Percentiles rank a stretch among this genome's conserved stretches.
Evolutionary conservation across 1,140 invertebrate genomes (phyloP).

Genomic region (Hesperophylax magnus): DNA sequence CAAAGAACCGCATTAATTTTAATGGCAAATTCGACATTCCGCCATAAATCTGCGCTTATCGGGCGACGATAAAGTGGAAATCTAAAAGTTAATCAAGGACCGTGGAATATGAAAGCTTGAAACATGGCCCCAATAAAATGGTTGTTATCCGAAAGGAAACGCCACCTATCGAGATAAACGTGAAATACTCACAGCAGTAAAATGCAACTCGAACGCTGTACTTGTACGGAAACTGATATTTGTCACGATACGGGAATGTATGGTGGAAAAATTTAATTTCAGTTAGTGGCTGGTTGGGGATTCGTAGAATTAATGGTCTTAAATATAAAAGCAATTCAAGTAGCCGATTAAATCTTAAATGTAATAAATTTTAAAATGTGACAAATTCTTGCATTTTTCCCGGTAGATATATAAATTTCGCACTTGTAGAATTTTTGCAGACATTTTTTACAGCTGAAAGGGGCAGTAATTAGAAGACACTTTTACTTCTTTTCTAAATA

Average conservation of each 20-base stretch:
- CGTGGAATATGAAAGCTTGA: slow-evolving; percentile 17
- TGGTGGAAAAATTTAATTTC: slow-evolving; percentile 34
- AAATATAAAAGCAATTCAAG: too few species aligned
- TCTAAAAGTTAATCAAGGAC: slow-evolving; percentile 19
- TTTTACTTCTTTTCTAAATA: too few species aligned
- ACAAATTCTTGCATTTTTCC: too few species aligned
- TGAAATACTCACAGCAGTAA: slow-evolving; percentile 44
- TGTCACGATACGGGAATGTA: slow-evolving; percentile 38
- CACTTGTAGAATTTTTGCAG: too few species aligned
- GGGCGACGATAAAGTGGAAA: slow-evolving; percentile 7
- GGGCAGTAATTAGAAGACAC: too few species aligned
- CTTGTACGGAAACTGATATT: slow-evolving; percentile 14
- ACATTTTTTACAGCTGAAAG: too few species aligned
- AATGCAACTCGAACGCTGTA: slow-evolving; percentile 38
- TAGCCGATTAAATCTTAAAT: too few species aligned
- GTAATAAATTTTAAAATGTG: too few species aligned
- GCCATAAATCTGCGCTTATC: not conserved
- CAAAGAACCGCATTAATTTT: too few species aligned
- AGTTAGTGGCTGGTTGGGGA: not conserved
- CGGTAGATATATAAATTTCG: too few species aligned
- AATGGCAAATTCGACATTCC: too few species aligned
- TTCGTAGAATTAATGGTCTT: too few species aligned
- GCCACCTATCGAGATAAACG: slow-evolving; percentile 47
- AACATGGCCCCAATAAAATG: slow-evolving; percentile 44
- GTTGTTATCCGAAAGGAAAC: slow-evolving; percentile 38